These are phyloP conservation scores for Acleris laterana DNA, from an alignment of 2,888 invertebrate species.

Conservation along the genomic window DNA sequence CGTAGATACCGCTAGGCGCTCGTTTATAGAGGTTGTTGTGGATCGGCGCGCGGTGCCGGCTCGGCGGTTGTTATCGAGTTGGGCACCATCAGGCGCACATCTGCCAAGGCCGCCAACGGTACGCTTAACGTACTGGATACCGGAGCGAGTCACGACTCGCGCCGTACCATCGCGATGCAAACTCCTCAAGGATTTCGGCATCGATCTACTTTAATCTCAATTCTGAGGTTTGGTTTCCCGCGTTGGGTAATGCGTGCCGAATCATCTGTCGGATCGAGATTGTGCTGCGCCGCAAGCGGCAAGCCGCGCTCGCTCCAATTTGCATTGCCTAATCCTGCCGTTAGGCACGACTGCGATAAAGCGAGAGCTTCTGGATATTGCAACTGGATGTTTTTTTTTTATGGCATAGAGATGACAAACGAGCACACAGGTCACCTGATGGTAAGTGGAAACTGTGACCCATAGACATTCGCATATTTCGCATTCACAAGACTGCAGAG, in stretches of 20 bases:
- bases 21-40: slow-evolving; percentile 18
- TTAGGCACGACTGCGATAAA: slow-evolving; percentile 17
- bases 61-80: slow-evolving; percentile 54
- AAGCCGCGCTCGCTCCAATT: slow-evolving; percentile 43
- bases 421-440: too few relatives aligned
- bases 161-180: slow-evolving; percentile 54
- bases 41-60: slow-evolving; percentile 31
- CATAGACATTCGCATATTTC: too few relatives aligned
- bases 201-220: slow-evolving; percentile 44
- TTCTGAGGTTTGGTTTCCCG: slow-evolving; percentile 19
- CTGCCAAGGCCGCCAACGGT: slow-evolving; percentile 76
- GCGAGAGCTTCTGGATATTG: slow-evolving; percentile 2
- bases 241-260: slow-evolving; percentile 29
- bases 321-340: slow-evolving; percentile 33
- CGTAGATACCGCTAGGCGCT: slow-evolving; percentile 36
- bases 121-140: slow-evolving; percentile 60
- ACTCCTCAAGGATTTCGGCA: slow-evolving; percentile 50
- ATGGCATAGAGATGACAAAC: too few relatives aligned
- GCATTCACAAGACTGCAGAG: too few relatives aligned
- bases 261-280: slow-evolving; percentile 40
- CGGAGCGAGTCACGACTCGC: slow-evolving; percentile 63
- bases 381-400: not conserved
- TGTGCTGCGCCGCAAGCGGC: slow-evolving; percentile 36
- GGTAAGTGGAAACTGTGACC: too few relatives aligned
- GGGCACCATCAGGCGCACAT: slow-evolving; percentile 55